A percentile compares a stretch with the other conserved stretches of the same genome.
Evolutionary conservation across 2,113 vertebrate genomes (phyloP).

Genomic region (Girardinichthys multiradiatus): DNA sequence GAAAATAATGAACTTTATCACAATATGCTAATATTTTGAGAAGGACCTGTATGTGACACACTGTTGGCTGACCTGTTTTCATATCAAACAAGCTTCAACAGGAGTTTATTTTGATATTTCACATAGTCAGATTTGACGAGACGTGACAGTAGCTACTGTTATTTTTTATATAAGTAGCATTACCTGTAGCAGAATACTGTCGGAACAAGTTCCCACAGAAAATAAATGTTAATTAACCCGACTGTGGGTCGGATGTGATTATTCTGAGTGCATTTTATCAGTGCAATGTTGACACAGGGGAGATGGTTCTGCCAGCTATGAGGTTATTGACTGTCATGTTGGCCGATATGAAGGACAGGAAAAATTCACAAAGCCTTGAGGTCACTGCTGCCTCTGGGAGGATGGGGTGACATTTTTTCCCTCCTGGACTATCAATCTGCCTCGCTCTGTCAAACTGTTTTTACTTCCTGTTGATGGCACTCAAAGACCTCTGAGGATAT

Average conservation of each 20-base stretch:
- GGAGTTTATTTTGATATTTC: neutral
- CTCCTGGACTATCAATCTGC: conserved; percentile 31
- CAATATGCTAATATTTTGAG: too few relatives aligned
- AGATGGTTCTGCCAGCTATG: conserved; percentile 3
- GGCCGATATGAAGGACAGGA: conserved; percentile 51
- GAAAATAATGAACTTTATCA: too few relatives aligned
- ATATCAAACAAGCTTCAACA: neutral
- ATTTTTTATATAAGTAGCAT: neutral
- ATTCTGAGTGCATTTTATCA: conserved; percentile 11
- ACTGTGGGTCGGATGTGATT: conserved; percentile 2
- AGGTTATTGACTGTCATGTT: conserved; percentile 49
- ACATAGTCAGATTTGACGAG: neutral
- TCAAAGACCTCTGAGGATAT: conserved; percentile 13
- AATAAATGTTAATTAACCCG: neutral
- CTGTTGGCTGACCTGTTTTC: neutral
- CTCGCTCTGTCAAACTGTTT: neutral
- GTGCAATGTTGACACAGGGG: conserved; percentile 8
- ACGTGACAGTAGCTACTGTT: neutral
- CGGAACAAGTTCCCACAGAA: neutral
- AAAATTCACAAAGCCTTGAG: conserved; percentile 27
- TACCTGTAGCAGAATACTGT: neutral
- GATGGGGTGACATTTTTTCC: conserved; percentile 12
- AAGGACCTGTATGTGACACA: neutral
- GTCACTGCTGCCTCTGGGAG: conserved; percentile 12
- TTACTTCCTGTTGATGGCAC: conserved; percentile 2